Evolutionary conservation across 2,113 vertebrate genomes (phyloP).

Genomic region (crab-eating macaque (Macaca fascicularis)): DNA sequence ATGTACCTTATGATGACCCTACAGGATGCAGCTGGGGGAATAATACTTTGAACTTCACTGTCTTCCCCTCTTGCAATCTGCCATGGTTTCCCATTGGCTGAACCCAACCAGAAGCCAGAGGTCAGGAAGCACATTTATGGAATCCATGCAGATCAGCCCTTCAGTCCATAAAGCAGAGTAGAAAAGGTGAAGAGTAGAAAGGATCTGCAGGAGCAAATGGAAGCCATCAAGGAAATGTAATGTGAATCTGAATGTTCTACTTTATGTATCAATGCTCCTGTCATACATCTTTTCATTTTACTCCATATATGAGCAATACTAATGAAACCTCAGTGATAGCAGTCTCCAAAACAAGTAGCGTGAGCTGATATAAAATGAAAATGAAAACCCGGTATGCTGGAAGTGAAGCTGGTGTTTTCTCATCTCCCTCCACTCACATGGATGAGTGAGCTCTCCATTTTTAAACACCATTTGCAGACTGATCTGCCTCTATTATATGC

Average conservation of each 20-base stretch:
- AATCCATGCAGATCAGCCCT: not conserved
- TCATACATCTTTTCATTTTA: not conserved
- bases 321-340: not conserved
- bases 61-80: not conserved
- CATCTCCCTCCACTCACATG: conserved; percentile 4
- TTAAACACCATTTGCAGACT: not conserved
- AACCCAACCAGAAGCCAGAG: conserved; percentile 2
- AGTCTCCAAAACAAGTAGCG: not conserved
- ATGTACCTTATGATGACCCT: not conserved
- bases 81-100: not conserved
- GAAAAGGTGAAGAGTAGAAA: not conserved
- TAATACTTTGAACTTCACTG: not conserved
- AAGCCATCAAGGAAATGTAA: not conserved
- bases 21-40: not conserved
- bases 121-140: not conserved
- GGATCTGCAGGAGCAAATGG: not conserved
- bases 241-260: not conserved
- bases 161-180: not conserved
- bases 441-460: not conserved
- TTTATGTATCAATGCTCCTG: not conserved
- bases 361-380: not conserved
- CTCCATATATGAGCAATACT: not conserved
- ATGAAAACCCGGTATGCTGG: not conserved
- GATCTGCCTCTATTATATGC: not conserved
- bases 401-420: not conserved